A percentile compares a stretch with the other conserved stretches of the same genome.
phyloP scores from a whole-genome alignment of 2,113 vertebrate species.

The Monopterus albus region DNA sequence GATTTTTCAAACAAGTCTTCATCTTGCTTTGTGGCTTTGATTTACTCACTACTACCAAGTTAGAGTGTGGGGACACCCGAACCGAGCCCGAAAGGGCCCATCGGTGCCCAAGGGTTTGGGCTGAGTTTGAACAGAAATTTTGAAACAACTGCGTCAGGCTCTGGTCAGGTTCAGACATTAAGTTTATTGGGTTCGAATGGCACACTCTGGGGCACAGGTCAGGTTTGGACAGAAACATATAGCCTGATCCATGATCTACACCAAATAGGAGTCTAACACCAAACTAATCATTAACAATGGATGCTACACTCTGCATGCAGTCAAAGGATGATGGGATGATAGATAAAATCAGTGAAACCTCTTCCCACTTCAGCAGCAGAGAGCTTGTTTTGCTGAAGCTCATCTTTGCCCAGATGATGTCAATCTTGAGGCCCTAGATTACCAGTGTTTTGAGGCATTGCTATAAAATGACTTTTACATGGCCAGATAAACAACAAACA shows the following conservation, averaged over 20 bases:
- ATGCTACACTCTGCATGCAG: slow-evolving; percentile 28
- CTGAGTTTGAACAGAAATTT: too few species aligned
- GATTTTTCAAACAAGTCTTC: slow-evolving; percentile 3
- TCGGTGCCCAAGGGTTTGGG: too few species aligned
- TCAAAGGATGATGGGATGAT: slow-evolving; percentile 31
- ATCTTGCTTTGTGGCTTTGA: neutral
- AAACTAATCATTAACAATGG: slow-evolving; percentile 23
- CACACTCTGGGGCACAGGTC: too few species aligned
- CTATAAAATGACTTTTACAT: neutral
- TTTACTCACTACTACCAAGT: slow-evolving; percentile 8
- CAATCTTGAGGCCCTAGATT: neutral
- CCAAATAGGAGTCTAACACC: neutral
- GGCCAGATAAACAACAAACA: neutral
- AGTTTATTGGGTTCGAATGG: too few species aligned
- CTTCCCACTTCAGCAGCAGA: slow-evolving; percentile 7
- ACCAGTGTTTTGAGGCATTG: neutral
- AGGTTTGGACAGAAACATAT: too few species aligned
- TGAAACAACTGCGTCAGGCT: too few species aligned
- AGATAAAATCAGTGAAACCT: slow-evolving; percentile 32
- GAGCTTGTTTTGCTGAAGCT: slow-evolving; percentile 25
- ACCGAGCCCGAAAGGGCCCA: too few species aligned
- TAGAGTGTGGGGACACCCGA: too few species aligned
- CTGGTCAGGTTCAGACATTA: too few species aligned
- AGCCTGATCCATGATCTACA: too few species aligned
- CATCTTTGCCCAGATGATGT: slow-evolving; percentile 1